These are phyloP conservation scores for Chymomyza caudatula DNA, from an alignment of 2,888 invertebrate species.

Conservation along the genomic window DNA sequence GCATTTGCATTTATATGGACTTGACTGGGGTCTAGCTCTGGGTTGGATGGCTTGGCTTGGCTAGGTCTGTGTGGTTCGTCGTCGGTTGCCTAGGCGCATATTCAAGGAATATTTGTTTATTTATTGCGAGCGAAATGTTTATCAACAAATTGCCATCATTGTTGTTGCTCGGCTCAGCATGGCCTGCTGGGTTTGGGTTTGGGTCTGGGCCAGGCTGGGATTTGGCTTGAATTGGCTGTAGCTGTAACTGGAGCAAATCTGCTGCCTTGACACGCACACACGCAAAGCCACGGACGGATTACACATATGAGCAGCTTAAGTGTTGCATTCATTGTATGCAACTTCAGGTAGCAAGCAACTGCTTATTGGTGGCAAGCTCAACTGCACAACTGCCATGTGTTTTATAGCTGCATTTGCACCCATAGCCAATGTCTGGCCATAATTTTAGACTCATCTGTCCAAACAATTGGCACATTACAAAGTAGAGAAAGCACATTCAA, in stretches of 20 bases:
- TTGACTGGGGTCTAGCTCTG: conserved; percentile 24
- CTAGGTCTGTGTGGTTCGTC: conserved; percentile 6
- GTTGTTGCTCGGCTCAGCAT: conserved; percentile 39
- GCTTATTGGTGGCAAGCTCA: too few relatives aligned
- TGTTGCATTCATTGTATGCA: too few relatives aligned
- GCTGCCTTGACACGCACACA: too few relatives aligned
- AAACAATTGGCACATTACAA: conserved; percentile 70
- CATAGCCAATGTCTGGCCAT: conserved; percentile 51
- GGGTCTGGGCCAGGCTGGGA: conserved; percentile 10
- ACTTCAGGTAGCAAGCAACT: too few relatives aligned
- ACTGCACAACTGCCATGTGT: too few relatives aligned
- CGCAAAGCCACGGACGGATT: too few relatives aligned
- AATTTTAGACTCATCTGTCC: conserved; percentile 56
- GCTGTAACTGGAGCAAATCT: conserved; percentile 55
- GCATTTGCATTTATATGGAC: conserved; percentile 72
- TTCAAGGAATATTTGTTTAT: conserved; percentile 63
- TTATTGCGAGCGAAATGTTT: conserved; percentile 76
- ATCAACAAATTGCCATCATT: conserved; percentile 76
- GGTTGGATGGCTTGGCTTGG: conserved; percentile 1
- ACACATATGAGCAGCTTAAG: background rate
- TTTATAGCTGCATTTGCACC: conserved; percentile 57
- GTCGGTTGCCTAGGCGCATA: background rate
- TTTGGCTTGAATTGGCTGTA: conserved; percentile 32
- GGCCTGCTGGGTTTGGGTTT: conserved; percentile 5
- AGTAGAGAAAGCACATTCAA: conserved; percentile 63